These are phyloP conservation scores for Acanthosepion lycidas DNA, from an alignment of 2,888 invertebrate genomes.

Conservation along the genomic window DNA sequence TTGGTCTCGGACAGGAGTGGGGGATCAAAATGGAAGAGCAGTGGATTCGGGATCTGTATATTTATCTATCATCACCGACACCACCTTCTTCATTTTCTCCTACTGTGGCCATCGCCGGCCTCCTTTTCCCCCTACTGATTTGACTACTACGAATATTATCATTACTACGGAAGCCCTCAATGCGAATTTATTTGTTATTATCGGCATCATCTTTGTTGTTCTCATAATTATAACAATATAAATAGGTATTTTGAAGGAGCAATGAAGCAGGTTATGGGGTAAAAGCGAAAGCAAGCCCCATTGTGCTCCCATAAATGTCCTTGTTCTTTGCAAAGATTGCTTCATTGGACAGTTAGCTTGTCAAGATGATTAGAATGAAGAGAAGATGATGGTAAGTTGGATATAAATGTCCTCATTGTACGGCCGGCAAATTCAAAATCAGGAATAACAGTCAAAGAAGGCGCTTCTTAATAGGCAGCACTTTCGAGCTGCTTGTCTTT, in stretches of 20 bases:
- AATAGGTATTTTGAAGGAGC: slow-evolving; percentile 12
- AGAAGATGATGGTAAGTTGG: neutral
- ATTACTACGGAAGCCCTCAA: too few species aligned
- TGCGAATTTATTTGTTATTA: neutral
- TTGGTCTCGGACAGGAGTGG: too few species aligned
- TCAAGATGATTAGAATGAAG: neutral
- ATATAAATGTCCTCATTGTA: neutral
- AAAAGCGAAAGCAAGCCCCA: too few species aligned
- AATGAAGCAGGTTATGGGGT: slow-evolving; percentile 6
- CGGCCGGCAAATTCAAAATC: neutral
- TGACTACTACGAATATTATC: too few species aligned
- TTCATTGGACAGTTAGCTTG: neutral
- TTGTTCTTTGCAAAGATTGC: neutral
- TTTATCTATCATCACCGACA: too few species aligned
- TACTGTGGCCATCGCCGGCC: too few species aligned
- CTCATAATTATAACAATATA: slow-evolving; percentile 13
- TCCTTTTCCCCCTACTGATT: too few species aligned
- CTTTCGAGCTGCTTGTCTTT: neutral
- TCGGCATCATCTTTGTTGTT: neutral
- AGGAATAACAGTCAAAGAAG: neutral
- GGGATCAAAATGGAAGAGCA: too few species aligned
- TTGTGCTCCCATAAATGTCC: slow-evolving; percentile 33
- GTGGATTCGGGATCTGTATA: too few species aligned
- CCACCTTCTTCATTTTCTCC: too few species aligned
- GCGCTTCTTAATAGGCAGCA: neutral